These are phyloP conservation scores for Urosaurus nigricauda DNA, from an alignment of 2,797 vertebrate genomes.

Conservation along the genomic window DNA sequence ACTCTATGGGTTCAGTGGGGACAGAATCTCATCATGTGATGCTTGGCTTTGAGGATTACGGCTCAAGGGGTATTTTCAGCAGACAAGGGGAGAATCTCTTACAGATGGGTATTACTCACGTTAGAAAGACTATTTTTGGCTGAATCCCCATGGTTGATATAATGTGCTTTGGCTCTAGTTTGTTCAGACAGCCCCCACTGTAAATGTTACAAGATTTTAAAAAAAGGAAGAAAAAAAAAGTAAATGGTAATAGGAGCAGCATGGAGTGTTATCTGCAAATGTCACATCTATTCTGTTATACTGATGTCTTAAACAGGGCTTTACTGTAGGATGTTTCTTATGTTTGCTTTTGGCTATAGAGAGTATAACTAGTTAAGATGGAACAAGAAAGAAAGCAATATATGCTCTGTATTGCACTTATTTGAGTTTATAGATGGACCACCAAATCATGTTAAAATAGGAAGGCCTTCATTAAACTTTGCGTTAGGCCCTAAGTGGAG, in stretches of 20 bases:
- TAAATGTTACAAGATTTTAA: neutral
- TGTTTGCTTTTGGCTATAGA: neutral
- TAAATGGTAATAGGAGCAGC: neutral
- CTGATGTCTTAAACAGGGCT: neutral
- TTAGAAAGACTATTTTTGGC: neutral
- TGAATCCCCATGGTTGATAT: conserved; percentile 1
- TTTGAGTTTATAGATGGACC: neutral
- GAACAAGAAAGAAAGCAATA: neutral
- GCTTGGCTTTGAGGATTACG: neutral
- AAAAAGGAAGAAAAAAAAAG: neutral
- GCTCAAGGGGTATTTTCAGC: neutral
- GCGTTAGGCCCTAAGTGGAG: neutral
- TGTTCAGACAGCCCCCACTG: neutral
- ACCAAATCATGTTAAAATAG: neutral
- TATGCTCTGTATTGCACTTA: neutral
- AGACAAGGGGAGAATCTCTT: neutral
- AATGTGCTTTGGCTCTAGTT: neutral
- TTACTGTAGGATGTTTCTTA: neutral
- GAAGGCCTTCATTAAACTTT: neutral
- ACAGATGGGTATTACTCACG: neutral
- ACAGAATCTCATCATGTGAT: neutral
- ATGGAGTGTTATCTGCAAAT: conserved; percentile 7
- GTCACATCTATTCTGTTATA: neutral
- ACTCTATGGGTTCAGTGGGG: neutral
- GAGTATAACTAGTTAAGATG: neutral